Conservation (phyloP, 35 echinoderm and acorn worm species). For the Ophioderma brevispina region DNA sequence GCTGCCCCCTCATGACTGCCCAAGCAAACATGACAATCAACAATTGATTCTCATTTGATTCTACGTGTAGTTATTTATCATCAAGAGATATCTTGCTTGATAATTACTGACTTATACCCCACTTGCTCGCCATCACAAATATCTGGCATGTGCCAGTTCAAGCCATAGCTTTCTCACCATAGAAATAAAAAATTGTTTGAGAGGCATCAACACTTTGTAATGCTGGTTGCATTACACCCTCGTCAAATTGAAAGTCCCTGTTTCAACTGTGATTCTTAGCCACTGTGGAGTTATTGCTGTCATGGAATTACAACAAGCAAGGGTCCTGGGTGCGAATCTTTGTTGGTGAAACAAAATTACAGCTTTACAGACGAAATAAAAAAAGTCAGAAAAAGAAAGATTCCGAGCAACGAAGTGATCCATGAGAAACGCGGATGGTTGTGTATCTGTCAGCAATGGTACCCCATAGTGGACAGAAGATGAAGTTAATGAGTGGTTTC, state of each 20-base stretch:
- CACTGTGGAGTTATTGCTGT: background rate
- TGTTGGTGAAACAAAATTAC: background rate
- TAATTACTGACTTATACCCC: background rate
- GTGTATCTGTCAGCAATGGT: slow-evolving; percentile 80
- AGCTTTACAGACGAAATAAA: slow-evolving; percentile 53
- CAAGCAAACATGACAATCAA: background rate
- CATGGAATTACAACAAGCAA: background rate
- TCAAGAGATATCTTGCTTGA: background rate
- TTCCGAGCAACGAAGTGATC: slow-evolving; percentile 8
- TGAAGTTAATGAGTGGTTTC: slow-evolving; percentile 71
- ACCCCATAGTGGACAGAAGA: slow-evolving; percentile 85
- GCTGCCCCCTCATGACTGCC: background rate
- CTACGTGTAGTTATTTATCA: background rate
- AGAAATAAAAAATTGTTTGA: background rate
- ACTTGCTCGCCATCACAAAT: background rate
- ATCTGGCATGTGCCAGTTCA: background rate
- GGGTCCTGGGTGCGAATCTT: background rate
- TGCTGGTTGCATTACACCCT: background rate
- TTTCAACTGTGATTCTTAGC: background rate
- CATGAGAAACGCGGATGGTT: slow-evolving; percentile 64
- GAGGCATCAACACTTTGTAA: background rate
- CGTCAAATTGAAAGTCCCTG: background rate
- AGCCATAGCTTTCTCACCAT: background rate
- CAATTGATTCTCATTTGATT: background rate
- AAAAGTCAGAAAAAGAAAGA: slow-evolving; percentile 69